phyloP scores from a whole-genome alignment of 2,113 vertebrate genomes.

The Odontophorus gujanensis region DNA sequence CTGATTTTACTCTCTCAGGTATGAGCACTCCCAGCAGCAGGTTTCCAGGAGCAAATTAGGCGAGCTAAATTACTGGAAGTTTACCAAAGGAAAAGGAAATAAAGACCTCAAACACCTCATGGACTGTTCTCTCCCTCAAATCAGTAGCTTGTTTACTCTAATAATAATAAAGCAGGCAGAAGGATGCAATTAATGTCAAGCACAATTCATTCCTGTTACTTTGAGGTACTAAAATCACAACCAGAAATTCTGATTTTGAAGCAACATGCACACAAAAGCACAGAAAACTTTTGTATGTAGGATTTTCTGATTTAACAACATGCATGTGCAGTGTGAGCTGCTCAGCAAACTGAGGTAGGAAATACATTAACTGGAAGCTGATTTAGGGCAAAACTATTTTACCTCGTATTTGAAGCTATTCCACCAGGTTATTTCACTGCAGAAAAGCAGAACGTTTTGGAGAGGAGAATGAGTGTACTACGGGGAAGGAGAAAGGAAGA shows the following conservation, averaged over 20 bases:
- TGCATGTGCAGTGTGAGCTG: slow-evolving; percentile 5
- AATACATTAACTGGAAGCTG: slow-evolving; percentile 39
- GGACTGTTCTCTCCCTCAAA: slow-evolving; percentile 41
- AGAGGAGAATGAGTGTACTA: background rate
- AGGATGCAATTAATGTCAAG: slow-evolving; percentile 68
- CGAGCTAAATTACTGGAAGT: slow-evolving; percentile 60
- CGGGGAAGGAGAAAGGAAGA: background rate
- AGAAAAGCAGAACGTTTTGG: background rate
- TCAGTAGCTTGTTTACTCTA: slow-evolving; percentile 66
- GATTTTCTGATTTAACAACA: slow-evolving; percentile 33
- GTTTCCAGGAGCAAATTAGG: slow-evolving; percentile 60
- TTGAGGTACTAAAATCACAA: slow-evolving; percentile 59
- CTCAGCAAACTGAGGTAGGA: slow-evolving; percentile 38
- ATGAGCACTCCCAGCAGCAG: slow-evolving; percentile 34
- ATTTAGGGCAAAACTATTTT: slow-evolving; percentile 41
- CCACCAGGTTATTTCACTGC: slow-evolving; percentile 20
- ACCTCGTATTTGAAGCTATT: slow-evolving; percentile 33
- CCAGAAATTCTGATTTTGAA: slow-evolving; percentile 62
- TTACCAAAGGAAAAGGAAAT: slow-evolving; percentile 70
- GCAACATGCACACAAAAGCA: background rate
- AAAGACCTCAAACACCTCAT: slow-evolving; percentile 62
- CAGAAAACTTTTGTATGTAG: background rate
- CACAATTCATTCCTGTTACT: slow-evolving; percentile 52
- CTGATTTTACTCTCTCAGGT: slow-evolving; percentile 24
- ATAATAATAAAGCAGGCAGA: slow-evolving; percentile 68